These are phyloP conservation scores for Semicossyphus pulcher DNA, from an alignment of 2,113 vertebrate species.

Conservation along the genomic window DNA sequence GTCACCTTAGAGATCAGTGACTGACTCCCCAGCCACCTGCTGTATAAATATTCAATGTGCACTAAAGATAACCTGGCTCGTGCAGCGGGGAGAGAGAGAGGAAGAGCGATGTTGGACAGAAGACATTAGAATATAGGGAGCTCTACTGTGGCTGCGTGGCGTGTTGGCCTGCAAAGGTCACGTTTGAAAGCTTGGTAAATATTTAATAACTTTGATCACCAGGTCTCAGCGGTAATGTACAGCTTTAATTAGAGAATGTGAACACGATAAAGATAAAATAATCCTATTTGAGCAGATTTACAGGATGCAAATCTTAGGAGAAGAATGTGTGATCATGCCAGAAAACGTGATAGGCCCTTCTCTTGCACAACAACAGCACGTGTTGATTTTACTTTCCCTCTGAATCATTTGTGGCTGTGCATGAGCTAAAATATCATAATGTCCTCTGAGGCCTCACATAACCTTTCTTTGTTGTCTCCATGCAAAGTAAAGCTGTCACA, in stretches of 20 bases:
- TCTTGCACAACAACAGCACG: conserved; percentile 6
- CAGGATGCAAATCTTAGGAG: neutral
- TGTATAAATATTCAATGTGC: conserved; percentile 82
- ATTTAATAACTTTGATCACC: conserved; percentile 69
- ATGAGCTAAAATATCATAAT: conserved; percentile 57
- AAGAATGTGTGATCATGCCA: neutral
- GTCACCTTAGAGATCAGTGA: conserved; percentile 84
- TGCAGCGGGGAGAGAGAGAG: conserved; percentile 49
- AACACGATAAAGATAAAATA: conserved; percentile 7
- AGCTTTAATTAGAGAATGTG: conserved; percentile 52
- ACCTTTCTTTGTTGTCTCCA: conserved; percentile 72
- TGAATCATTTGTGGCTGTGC: conserved; percentile 17
- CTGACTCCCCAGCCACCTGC: conserved; percentile 68
- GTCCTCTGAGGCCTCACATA: conserved; percentile 57
- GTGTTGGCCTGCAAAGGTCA: conserved; percentile 64
- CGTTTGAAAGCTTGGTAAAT: conserved; percentile 66
- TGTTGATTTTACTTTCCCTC: conserved; percentile 5
- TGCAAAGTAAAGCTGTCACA: conserved; percentile 47
- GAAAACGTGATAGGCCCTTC: neutral
- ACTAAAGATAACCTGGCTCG: conserved; percentile 80
- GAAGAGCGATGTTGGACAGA: conserved; percentile 39
- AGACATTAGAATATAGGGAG: conserved; percentile 61
- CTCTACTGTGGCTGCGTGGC: conserved; percentile 19
- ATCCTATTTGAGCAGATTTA: neutral
- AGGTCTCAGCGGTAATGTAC: conserved; percentile 26